Evolutionary conservation across 1,140 invertebrate genomes (phyloP).

Genomic region (Muscidifurax raptorellus): DNA sequence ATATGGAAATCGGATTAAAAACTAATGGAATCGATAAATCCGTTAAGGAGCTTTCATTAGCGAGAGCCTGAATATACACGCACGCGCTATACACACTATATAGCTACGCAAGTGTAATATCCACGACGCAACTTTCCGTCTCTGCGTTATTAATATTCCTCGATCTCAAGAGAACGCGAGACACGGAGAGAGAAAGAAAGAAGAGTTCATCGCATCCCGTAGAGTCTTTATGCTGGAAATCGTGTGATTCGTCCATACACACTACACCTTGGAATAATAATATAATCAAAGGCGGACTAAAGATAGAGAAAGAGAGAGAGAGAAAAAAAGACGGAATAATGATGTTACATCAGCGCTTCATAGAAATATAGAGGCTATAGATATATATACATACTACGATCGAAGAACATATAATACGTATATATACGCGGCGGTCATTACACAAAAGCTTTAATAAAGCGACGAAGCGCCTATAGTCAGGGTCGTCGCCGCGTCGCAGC

Average conservation of each 20-base stretch:
- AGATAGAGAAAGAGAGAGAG: neutral
- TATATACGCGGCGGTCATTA: neutral
- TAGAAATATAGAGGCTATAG: neutral
- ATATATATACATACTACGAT: neutral
- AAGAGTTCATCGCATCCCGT: neutral
- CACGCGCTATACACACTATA: no score
- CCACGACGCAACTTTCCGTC: neutral
- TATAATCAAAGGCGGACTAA: neutral
- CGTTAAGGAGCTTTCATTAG: neutral
- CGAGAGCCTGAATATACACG: no score
- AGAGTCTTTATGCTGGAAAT: neutral
- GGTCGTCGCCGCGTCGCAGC: no score
- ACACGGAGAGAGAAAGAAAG: neutral
- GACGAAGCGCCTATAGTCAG: no score
- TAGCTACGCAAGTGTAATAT: neutral
- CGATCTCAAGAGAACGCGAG: neutral
- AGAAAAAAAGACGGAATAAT: neutral
- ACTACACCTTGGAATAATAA: neutral
- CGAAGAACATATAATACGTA: neutral
- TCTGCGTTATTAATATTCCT: neutral
- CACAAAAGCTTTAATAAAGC: constrained; percentile 1
- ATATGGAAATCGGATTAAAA: neutral
- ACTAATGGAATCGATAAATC: neutral
- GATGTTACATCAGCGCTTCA: neutral
- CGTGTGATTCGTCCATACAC: neutral